These are phyloP conservation scores for Tetramorium simillimum DNA, from an alignment of 1,140 invertebrate genomes.

Conservation along the genomic window DNA sequence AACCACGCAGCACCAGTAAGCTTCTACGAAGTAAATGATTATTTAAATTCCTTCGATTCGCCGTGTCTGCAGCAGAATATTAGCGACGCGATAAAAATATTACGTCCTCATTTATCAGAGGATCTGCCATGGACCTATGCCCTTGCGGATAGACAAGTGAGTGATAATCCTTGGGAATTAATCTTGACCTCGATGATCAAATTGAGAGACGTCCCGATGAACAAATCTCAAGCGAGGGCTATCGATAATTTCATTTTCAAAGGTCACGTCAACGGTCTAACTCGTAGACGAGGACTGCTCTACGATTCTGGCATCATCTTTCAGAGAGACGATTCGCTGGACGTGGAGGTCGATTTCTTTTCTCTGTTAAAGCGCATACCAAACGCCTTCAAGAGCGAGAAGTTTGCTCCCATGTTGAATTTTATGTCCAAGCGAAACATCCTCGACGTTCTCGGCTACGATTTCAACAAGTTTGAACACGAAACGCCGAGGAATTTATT, in stretches of 20 bases:
- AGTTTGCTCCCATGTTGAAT: constrained; percentile 40
- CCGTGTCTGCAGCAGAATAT: constrained; percentile 36
- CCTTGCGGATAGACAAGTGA: constrained; percentile 2
- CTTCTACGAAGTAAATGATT: background rate
- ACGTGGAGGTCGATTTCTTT: constrained; percentile 56
- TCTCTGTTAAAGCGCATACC: constrained; percentile 37
- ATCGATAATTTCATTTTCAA: constrained; percentile 59
- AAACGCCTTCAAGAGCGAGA: constrained; percentile 48
- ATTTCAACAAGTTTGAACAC: constrained; percentile 60
- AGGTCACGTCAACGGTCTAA: background rate
- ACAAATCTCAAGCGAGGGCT: background rate
- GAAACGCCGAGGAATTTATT: constrained; percentile 31
- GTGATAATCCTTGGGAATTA: constrained; percentile 35
- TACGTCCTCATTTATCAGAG: constrained; percentile 15
- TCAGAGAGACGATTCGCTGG: constrained; percentile 34
- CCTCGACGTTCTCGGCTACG: constrained; percentile 19
- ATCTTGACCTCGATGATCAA: constrained; percentile 9
- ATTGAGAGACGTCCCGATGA: constrained; percentile 26
- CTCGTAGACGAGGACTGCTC: background rate
- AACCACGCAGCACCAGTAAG: background rate
- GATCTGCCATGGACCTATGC: constrained; percentile 52
- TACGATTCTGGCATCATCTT: constrained; percentile 50
- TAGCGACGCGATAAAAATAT: constrained; percentile 8
- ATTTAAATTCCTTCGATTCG: constrained; percentile 43
- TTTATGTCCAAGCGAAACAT: constrained; percentile 53